These are phyloP conservation scores for Crotalus helleri DNA, from an alignment of 2,113 vertebrate genomes.

Conservation along the genomic window DNA sequence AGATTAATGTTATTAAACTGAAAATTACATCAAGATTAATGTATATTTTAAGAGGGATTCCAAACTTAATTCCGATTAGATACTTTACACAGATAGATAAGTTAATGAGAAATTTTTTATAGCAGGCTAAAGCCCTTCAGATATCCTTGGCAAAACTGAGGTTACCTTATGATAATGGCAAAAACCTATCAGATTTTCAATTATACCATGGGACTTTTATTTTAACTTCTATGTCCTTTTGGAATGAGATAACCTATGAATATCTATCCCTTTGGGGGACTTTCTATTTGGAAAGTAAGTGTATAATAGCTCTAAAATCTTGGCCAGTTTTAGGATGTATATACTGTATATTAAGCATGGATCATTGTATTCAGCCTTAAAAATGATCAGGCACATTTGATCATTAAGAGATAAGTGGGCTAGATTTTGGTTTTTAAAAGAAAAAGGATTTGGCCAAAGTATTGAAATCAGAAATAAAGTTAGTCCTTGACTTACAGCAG, in stretches of 20 bases:
- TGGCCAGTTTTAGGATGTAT: not conserved
- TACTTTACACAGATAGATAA: not conserved
- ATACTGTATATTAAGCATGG: not conserved
- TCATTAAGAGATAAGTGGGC: not conserved
- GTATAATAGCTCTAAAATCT: not conserved
- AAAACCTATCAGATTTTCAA: not conserved
- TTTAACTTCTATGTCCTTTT: not conserved
- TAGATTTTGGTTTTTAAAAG: not conserved
- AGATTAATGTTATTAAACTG: not conserved
- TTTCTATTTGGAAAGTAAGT: not conserved
- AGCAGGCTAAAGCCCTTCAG: not conserved
- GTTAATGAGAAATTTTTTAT: not conserved
- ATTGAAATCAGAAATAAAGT: not conserved
- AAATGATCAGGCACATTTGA: not conserved
- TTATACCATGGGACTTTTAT: not conserved
- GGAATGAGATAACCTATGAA: not conserved
- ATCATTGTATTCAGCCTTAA: not conserved
- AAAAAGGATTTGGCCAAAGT: not conserved
- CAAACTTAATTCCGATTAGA: not conserved
- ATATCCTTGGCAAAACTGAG: not conserved
- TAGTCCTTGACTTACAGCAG: not conserved
- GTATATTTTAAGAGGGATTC: not conserved
- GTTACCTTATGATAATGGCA: not conserved
- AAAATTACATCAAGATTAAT: not conserved
- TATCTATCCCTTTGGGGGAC: not conserved